Conservation (phyloP, 2,113 vertebrate species). For the Morone saxatilis region DNA sequence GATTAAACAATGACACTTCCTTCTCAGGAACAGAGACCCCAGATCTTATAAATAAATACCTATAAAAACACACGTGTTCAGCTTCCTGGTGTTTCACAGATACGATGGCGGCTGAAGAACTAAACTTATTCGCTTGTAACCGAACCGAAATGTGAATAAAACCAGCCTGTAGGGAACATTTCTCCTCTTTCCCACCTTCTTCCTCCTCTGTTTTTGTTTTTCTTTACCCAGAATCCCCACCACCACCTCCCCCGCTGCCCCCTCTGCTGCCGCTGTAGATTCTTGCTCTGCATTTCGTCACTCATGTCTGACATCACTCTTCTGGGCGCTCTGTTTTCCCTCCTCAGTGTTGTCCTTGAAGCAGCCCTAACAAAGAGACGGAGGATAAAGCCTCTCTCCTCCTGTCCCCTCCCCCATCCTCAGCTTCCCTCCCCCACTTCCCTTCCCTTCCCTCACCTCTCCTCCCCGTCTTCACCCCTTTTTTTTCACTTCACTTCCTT, state of each 20-base stretch:
- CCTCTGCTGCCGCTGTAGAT: background rate
- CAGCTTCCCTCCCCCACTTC: conserved; percentile 25
- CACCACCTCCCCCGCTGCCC: background rate
- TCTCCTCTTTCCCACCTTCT: background rate
- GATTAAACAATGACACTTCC: background rate
- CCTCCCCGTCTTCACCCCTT: background rate
- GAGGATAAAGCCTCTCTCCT: conserved; percentile 52
- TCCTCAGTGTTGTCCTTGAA: conserved; percentile 46
- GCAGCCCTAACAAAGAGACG: conserved; percentile 65
- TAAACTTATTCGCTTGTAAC: background rate
- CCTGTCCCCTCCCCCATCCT: conserved; percentile 50
- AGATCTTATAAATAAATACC: background rate
- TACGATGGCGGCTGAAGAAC: background rate
- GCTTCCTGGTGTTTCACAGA: background rate
- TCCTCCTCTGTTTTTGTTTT: background rate
- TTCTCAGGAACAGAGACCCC: too few relatives aligned
- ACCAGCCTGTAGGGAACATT: background rate
- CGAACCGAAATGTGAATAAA: background rate
- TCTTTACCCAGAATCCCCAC: background rate
- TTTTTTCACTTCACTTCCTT: conserved; percentile 24
- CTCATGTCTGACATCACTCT: conserved; percentile 34
- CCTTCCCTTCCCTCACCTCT: background rate
- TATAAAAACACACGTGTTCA: background rate
- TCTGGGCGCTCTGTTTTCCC: conserved; percentile 25
- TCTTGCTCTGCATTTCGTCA: conserved; percentile 62